Evolutionary conservation across 2,113 vertebrate species (phyloP).

Genomic region (Zosterops borbonicus): DNA sequence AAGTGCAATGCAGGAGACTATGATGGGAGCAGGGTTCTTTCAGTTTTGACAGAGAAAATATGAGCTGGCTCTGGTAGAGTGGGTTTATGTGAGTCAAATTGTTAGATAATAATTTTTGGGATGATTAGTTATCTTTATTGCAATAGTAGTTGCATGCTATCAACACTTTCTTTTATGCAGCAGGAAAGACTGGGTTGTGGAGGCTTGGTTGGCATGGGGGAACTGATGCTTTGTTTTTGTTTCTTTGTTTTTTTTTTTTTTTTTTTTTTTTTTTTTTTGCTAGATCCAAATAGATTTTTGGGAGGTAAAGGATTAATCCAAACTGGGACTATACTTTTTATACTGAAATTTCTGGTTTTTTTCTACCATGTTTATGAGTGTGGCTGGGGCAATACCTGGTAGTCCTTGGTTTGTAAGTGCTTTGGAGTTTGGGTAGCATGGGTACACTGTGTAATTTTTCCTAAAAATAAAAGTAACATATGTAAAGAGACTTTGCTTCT

Average conservation of each 20-base stretch:
- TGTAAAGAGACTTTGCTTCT: neutral
- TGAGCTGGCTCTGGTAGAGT: neutral
- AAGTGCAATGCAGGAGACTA: neutral
- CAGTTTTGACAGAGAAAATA: neutral
- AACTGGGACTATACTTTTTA: neutral
- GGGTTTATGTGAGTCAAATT: neutral
- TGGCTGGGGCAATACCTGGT: neutral
- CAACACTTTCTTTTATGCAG: neutral
- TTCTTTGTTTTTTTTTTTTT: too few species aligned
- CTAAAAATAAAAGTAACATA: rapidly evolving
- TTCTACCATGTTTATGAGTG: neutral
- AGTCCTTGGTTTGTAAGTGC: neutral
- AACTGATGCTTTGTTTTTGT: neutral
- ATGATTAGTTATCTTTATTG: neutral
- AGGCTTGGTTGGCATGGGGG: rapidly evolving
- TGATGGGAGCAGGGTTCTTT: neutral
- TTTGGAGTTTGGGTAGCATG: neutral
- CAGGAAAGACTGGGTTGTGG: neutral
- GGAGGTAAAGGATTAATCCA: neutral
- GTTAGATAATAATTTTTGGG: neutral
- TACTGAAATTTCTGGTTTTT: neutral
- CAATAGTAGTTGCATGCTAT: neutral
- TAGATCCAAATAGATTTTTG: neutral
- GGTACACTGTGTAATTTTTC: neutral
- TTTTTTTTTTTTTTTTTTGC: too few species aligned